These are phyloP conservation scores for Oncorhynchus clarkii DNA, from an alignment of 2,113 vertebrate genomes.

Conservation along the genomic window DNA sequence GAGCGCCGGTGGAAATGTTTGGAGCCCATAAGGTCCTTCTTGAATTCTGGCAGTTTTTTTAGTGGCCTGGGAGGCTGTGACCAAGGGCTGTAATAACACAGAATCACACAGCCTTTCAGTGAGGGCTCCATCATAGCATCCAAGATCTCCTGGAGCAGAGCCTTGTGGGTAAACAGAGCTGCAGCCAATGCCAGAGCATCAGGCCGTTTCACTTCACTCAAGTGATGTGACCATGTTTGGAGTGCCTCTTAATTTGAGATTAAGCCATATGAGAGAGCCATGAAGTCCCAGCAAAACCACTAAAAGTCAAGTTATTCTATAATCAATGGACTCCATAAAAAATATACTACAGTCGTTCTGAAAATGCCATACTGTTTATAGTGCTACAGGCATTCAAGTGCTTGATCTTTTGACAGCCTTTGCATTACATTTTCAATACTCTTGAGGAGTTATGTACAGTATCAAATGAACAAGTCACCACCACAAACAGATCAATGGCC, in stretches of 20 bases:
- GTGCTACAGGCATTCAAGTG: not conserved
- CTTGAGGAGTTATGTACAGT: too few species aligned
- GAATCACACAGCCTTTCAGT: constrained; percentile 35
- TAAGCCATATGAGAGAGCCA: constrained; percentile 37
- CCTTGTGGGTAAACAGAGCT: constrained; percentile 40
- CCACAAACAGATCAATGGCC: not conserved
- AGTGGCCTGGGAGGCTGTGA: constrained; percentile 7
- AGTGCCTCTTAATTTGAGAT: constrained; percentile 49
- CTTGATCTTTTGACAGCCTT: constrained; percentile 25
- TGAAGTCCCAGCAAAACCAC: constrained; percentile 54
- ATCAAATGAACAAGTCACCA: not conserved
- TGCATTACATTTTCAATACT: not conserved
- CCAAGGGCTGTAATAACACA: constrained; percentile 20
- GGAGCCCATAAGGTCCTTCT: constrained; percentile 17
- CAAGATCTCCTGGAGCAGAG: constrained; percentile 29
- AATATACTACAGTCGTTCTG: constrained; percentile 6
- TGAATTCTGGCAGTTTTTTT: constrained; percentile 22
- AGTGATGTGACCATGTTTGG: constrained; percentile 55
- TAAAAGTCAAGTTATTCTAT: constrained; percentile 43
- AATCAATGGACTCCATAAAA: constrained; percentile 35
- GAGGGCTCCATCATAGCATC: constrained; percentile 21
- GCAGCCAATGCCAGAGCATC: constrained; percentile 39
- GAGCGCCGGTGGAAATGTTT: constrained; percentile 11
- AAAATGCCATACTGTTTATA: constrained; percentile 27
- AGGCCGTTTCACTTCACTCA: constrained; percentile 44